Evolutionary conservation across 2,888 invertebrate genomes (phyloP).

Genomic region (Subacronicta megacephala): DNA sequence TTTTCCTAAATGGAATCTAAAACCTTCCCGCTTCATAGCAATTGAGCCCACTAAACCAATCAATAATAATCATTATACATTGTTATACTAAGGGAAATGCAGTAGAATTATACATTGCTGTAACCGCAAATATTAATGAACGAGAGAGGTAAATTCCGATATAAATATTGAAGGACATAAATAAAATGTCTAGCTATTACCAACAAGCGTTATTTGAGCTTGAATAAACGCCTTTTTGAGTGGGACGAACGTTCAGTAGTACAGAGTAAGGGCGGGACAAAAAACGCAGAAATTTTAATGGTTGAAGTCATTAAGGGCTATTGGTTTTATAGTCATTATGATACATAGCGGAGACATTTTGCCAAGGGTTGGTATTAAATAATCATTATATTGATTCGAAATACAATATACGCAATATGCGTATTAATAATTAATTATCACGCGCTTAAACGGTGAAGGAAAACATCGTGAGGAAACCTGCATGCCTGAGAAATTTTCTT

Average conservation of each 20-base stretch:
- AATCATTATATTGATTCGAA: not conserved
- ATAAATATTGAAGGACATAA: conserved; percentile 15
- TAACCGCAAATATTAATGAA: not conserved
- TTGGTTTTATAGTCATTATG: not conserved
- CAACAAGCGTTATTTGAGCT: not conserved
- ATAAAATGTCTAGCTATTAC: not conserved
- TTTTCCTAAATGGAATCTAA: too few species aligned
- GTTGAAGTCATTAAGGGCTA: conserved; percentile 36
- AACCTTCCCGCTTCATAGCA: too few species aligned
- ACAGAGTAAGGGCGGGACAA: conserved; percentile 18
- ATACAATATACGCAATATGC: too few species aligned
- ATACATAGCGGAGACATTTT: not conserved
- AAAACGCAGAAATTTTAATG: conserved; percentile 43
- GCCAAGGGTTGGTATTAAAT: not conserved
- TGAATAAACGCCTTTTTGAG: conserved; percentile 30
- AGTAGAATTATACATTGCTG: too few species aligned
- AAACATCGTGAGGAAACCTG: too few species aligned
- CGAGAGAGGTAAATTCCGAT: not conserved
- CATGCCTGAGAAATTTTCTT: too few species aligned
- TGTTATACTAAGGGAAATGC: not conserved
- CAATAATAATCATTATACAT: not conserved
- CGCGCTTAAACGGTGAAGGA: too few species aligned
- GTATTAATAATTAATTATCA: too few species aligned
- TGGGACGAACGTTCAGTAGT: conserved; percentile 23
- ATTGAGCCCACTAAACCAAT: too few species aligned